Base-by-base conservation (phyloP, 2,113 vertebrate species). In the Psophia crepitans region DNA sequence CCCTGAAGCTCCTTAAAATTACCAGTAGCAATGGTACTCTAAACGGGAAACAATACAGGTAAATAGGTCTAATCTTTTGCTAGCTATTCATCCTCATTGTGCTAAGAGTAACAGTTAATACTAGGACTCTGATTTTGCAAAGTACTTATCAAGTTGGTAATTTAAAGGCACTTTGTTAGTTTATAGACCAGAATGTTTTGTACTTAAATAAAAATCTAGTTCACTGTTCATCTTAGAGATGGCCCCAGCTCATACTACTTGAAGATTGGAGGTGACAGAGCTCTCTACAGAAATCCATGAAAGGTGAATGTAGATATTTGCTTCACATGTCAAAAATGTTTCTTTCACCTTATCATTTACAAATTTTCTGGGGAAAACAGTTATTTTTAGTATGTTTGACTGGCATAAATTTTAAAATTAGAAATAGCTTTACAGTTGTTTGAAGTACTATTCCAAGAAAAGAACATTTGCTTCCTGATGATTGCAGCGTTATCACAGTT, bases 161-260 rank as follows among this genome's bases (percentile, higher is more conserved):
- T 82, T 93, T 87, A 79, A 79, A 83, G 18, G 43, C 71, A 79
- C 53, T 90, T 87, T 75, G 18, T 4, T 75, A 76, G 23, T 71
- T 94, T 93, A 93, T 68, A 85, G 61, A 60, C n/a, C 73, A 60
- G 39, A 78, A 85, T 60, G 30, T 74, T 89, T 89, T 91, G 43
- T 60, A 68, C 35, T 89, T 91, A 63, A 84, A 95, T 51, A 93
- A 86, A 95, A 84, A 84, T 92, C n/a, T 74, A 41, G 8, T 87
- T 95, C 60, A 60, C 15, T 51, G 33, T 33, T 78, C 51, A 35
- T 87, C 21, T 71, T 81, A 54, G 26, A 77, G 37, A 27, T 28
- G 2, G 9, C 20, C 23, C 3, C 54, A 49, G 12, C 8, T 74
- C 30, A n/a, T 51, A 11, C 8, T 57, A 37, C 32, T 24, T 30